phyloP scores from a whole-genome alignment of 2,797 vertebrate species.

The Centropyge bicolor region DNA sequence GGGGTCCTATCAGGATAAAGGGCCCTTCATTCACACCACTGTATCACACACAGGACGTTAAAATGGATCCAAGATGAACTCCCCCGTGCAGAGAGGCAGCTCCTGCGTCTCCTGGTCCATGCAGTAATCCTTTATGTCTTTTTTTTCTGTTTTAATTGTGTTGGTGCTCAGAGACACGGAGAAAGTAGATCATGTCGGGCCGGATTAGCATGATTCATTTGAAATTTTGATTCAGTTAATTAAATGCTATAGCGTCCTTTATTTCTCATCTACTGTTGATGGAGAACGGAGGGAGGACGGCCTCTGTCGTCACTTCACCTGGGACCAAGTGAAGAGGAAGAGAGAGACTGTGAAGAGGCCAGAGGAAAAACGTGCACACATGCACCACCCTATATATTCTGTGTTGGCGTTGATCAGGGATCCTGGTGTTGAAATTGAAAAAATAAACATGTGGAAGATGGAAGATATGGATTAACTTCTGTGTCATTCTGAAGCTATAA shows the following conservation, averaged over 20 bases:
- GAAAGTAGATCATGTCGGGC: conserved; percentile 71
- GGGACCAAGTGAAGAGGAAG: conserved; percentile 32
- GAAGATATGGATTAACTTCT: background rate
- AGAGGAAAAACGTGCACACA: background rate
- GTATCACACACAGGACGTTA: conserved; percentile 27
- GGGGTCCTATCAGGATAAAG: conserved; percentile 17
- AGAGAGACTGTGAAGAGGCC: background rate
- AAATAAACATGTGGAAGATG: background rate
- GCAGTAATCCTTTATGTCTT: conserved; percentile 63
- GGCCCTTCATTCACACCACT: conserved; percentile 12
- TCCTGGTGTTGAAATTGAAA: too few relatives aligned
- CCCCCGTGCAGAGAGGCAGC: conserved; percentile 26
- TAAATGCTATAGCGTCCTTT: conserved; percentile 61
- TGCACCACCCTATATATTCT: background rate
- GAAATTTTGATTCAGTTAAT: conserved; percentile 72
- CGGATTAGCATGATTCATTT: conserved; percentile 74
- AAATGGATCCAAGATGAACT: conserved; percentile 51
- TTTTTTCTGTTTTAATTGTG: conserved; percentile 76
- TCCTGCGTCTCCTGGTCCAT: conserved; percentile 30
- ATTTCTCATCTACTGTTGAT: conserved; percentile 53
- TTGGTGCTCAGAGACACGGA: conserved; percentile 73
- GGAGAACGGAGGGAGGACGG: conserved; percentile 31
- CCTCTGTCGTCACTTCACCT: conserved; percentile 41
- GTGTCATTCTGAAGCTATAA: too few relatives aligned
- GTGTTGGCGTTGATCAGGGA: background rate